A percentile compares a stretch with the other conserved stretches of the same genome.
Conservation (phyloP, 2,888 invertebrate species). For the Perizoma affinitatum region DNA sequence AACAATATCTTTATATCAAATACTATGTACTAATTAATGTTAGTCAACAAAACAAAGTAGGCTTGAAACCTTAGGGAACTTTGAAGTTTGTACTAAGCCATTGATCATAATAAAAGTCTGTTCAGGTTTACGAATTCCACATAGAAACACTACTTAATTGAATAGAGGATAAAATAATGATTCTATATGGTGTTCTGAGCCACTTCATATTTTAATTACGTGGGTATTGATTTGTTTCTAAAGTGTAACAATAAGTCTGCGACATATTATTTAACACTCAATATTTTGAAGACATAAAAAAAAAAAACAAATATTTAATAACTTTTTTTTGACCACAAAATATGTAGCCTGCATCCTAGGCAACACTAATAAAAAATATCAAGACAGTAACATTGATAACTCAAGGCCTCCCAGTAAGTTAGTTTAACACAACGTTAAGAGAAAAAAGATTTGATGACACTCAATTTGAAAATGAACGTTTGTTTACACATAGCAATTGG, state of each 20-base stretch:
- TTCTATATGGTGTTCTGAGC: slow-evolving; percentile 15
- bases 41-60: slow-evolving; percentile 7
- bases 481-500: too few species aligned
- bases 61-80: slow-evolving; percentile 14
- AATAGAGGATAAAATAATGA: slow-evolving; percentile 10
- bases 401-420: too few species aligned
- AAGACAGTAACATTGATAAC: too few species aligned
- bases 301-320: too few species aligned
- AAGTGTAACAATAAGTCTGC: not conserved
- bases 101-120: slow-evolving; percentile 32
- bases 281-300: too few species aligned
- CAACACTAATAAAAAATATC: too few species aligned
- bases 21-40: slow-evolving; percentile 9
- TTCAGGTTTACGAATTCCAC: slow-evolving; percentile 16
- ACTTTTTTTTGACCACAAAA: too few species aligned
- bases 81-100: slow-evolving; percentile 46
- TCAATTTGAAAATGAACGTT: too few species aligned
- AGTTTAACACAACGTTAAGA: too few species aligned
- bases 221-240: slow-evolving; percentile 3
- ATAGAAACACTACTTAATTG: slow-evolving; percentile 13
- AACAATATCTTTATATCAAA: slow-evolving; percentile 3
- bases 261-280: too few species aligned
- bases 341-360: too few species aligned
- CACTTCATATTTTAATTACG: slow-evolving; percentile 16
- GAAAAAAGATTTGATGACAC: too few species aligned